A percentile compares a stretch with the other conserved stretches of the same genome.
These are phyloP conservation scores for Pteropus rufus DNA, from an alignment of 2,797 vertebrate genomes.

Conservation along the genomic window DNA sequence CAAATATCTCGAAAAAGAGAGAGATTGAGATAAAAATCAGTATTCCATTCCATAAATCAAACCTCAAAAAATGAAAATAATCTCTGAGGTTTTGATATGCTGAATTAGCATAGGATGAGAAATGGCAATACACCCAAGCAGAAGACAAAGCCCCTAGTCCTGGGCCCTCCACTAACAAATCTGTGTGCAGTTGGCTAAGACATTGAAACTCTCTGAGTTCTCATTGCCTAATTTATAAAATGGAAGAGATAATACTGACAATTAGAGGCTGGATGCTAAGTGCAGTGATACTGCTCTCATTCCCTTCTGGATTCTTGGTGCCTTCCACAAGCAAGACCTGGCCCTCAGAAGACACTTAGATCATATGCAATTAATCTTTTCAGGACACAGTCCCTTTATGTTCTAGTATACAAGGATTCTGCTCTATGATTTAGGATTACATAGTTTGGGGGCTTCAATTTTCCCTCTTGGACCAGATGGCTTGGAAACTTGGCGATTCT, in stretches of 20 bases:
- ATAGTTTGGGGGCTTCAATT: background rate
- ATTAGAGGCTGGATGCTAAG: background rate
- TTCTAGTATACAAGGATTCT: background rate
- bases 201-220: background rate
- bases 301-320: background rate
- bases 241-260: background rate
- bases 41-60: background rate
- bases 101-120: background rate
- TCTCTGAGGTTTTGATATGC: background rate
- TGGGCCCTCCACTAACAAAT: background rate
- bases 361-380: background rate
- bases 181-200: background rate
- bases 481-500: background rate
- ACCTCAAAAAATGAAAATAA: background rate
- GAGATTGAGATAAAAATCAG: background rate
- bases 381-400: background rate
- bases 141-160: background rate
- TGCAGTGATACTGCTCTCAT: fast-evolving
- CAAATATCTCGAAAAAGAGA: background rate
- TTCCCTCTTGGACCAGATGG: background rate
- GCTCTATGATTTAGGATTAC: background rate
- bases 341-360: background rate
- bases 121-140: background rate
- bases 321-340: background rate
- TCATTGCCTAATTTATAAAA: background rate